A percentile compares a stretch with the other conserved stretches of the same genome.
These are phyloP conservation scores for Mesorhabditis sp. DNA, from an alignment of 2,888 invertebrate species.

Conservation along the genomic window DNA sequence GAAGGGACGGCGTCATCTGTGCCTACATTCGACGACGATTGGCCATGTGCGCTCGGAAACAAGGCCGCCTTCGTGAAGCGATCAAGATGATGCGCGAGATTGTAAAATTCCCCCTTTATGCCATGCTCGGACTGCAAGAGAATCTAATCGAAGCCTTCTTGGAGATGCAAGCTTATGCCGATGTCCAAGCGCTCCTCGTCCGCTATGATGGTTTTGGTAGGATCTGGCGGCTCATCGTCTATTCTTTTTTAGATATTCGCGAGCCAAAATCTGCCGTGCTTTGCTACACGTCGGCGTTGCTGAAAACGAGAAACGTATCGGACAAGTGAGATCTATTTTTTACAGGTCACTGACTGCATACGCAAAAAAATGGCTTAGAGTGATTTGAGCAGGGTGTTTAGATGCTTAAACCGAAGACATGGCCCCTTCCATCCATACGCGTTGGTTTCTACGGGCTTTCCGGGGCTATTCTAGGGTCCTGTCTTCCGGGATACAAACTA, in stretches of 20 bases:
- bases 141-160: conserved; percentile 89
- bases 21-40: conserved; percentile 87
- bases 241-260: conserved; percentile 71
- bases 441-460: too few species aligned
- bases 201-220: conserved; percentile 73
- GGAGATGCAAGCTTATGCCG: conserved; percentile 92
- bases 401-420: neutral
- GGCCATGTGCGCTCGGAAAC: conserved; percentile 93
- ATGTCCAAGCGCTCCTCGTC: conserved; percentile 85
- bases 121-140: conserved; percentile 87
- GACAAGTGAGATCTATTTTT: conserved; percentile 45
- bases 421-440: too few species aligned
- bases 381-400: neutral
- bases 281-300: conserved; percentile 86
- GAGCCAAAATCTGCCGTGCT: conserved; percentile 89
- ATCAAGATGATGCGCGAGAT: conserved; percentile 88
- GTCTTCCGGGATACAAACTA: neutral
- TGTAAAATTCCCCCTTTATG: conserved; percentile 73
- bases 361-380: neutral
- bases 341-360: neutral
- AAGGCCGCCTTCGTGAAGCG: conserved; percentile 88
- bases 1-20: conserved; percentile 85
- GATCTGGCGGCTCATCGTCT: neutral
- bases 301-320: conserved; percentile 72
- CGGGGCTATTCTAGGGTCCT: too few species aligned